phyloP scores from a whole-genome alignment of 2,888 invertebrate genomes.

The Habrosyne pyritoides region DNA sequence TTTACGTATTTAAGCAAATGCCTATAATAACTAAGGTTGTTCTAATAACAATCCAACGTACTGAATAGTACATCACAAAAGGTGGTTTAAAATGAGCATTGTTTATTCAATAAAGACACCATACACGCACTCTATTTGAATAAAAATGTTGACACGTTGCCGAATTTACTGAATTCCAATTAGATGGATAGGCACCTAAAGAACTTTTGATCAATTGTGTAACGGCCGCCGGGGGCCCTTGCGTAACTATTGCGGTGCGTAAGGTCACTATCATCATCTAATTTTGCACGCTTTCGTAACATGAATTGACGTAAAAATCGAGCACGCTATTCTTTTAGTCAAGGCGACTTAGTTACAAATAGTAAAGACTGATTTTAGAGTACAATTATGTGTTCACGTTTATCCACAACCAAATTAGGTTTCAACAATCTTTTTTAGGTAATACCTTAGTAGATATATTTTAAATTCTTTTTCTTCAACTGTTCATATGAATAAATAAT shows the following conservation, averaged over 20 bases:
- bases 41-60: not conserved
- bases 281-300: slow-evolving; percentile 77
- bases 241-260: slow-evolving; percentile 67
- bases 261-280: slow-evolving; percentile 75
- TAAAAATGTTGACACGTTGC: slow-evolving; percentile 15
- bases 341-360: slow-evolving; percentile 28
- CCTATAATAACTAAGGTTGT: too few relatives aligned
- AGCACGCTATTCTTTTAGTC: slow-evolving; percentile 40
- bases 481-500: not conserved
- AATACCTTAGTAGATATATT: too few relatives aligned
- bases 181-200: slow-evolving; percentile 32
- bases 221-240: slow-evolving; percentile 41
- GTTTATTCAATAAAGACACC: not conserved
- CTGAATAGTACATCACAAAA: not conserved
- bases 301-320: slow-evolving; percentile 52
- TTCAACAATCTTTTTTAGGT: not conserved
- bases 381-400: not conserved
- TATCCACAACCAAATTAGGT: not conserved
- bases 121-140: slow-evolving; percentile 3
- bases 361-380: not conserved
- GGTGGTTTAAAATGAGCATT: not conserved
- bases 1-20: too few relatives aligned
- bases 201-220: slow-evolving; percentile 52
- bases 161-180: slow-evolving; percentile 45
- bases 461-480: too few relatives aligned